A percentile compares a stretch with the other conserved stretches of the same genome.
Conservation (phyloP, 2,113 vertebrate species). For the Myotis lucifugus region DNA sequence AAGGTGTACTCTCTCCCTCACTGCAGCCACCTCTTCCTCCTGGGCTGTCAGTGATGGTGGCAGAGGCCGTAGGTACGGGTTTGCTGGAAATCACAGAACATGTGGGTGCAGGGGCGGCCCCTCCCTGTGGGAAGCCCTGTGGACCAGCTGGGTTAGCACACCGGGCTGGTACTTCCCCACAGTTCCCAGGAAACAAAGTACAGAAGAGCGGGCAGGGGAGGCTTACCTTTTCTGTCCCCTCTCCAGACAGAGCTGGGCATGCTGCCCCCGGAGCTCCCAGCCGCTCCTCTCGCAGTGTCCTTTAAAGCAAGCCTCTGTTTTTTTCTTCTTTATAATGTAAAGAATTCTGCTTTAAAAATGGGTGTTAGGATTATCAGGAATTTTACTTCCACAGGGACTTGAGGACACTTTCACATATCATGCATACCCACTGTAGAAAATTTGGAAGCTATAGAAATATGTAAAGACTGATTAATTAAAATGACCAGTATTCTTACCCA, state of each 20-base stretch:
- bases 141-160: constrained; percentile 51
- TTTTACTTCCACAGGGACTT: background rate
- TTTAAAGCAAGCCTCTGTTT: background rate
- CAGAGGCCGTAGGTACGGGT: background rate
- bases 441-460: background rate
- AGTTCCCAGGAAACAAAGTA: constrained; percentile 75
- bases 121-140: constrained; percentile 43
- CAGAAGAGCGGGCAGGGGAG: constrained; percentile 68
- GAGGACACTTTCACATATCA: background rate
- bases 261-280: constrained; percentile 42
- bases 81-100: constrained; percentile 67
- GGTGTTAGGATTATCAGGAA: background rate
- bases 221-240: constrained; percentile 56
- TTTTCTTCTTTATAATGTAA: background rate
- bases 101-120: background rate
- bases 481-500: background rate
- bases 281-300: background rate
- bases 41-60: background rate
- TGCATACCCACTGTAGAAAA: background rate
- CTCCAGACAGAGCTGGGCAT: background rate
- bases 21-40: background rate
- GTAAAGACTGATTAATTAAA: background rate
- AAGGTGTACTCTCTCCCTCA: background rate
- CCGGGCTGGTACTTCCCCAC: constrained; percentile 48
- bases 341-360: background rate